Evolutionary conservation across 2,888 invertebrate species (phyloP).

Genomic region (Cecidostiba fungosa): DNA sequence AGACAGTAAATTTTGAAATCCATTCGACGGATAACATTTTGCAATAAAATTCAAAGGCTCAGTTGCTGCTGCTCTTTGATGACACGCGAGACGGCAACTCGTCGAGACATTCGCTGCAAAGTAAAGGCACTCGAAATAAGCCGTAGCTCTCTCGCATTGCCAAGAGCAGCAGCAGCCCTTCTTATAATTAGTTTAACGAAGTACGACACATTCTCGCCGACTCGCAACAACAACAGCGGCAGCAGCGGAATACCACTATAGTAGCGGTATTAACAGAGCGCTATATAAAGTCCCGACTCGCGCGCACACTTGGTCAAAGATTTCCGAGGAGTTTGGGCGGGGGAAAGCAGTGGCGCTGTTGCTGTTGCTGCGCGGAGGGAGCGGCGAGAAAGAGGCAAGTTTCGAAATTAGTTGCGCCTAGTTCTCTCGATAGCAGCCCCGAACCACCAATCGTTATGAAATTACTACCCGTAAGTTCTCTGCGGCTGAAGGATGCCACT

Average conservation of each 20-base stretch:
- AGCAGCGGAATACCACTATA: background rate
- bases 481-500: slow-evolving; percentile 24
- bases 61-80: background rate
- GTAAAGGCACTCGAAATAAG: slow-evolving; percentile 26
- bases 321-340: background rate
- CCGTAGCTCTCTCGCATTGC: background rate
- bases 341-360: background rate
- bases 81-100: background rate
- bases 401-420: slow-evolving; percentile 56
- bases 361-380: background rate
- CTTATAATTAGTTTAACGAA: slow-evolving; percentile 56
- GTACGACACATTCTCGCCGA: slow-evolving; percentile 43
- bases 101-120: slow-evolving; percentile 9
- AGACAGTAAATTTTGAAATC: too few species aligned
- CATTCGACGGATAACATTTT: too few species aligned
- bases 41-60: background rate
- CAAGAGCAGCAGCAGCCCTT: slow-evolving; percentile 24
- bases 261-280: background rate
- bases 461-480: slow-evolving; percentile 55
- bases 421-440: slow-evolving; percentile 31
- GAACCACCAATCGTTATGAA: slow-evolving; percentile 56
- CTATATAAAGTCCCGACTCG: background rate
- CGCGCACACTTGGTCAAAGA: slow-evolving; percentile 15
- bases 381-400: slow-evolving; percentile 46
- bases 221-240: background rate